phyloP scores from a whole-genome alignment of 2,888 invertebrate genomes.

The Leptopilina syphax region DNA sequence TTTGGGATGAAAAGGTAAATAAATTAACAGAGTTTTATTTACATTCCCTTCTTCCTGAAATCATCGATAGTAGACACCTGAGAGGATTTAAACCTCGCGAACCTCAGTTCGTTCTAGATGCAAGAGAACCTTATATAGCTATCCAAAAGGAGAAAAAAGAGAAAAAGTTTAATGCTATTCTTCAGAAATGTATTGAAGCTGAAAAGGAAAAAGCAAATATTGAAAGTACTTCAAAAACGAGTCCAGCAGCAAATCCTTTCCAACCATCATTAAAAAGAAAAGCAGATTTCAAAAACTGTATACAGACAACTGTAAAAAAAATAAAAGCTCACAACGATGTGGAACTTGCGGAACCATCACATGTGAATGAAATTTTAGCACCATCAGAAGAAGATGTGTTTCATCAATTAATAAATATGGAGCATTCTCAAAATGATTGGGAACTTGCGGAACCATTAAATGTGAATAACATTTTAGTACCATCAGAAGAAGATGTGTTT shows the following conservation, averaged over 20 bases:
- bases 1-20: slow-evolving; percentile 11
- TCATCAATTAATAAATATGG: neutral
- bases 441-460: neutral
- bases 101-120: slow-evolving; percentile 42
- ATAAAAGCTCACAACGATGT: neutral
- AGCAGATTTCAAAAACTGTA: too few relatives aligned
- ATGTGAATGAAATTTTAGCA: neutral
- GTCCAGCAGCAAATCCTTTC: neutral
- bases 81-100: slow-evolving; percentile 36
- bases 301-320: neutral
- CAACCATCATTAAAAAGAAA: too few relatives aligned
- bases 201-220: too few relatives aligned
- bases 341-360: neutral
- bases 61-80: slow-evolving; percentile 18
- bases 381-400: neutral
- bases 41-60: slow-evolving; percentile 45
- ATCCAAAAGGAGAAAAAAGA: neutral
- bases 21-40: too few relatives aligned
- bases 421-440: neutral
- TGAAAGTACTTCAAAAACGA: too few relatives aligned
- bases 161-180: slow-evolving; percentile 15
- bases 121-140: neutral
- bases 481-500: neutral
- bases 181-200: neutral
- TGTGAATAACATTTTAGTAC: neutral